phyloP scores from a whole-genome alignment of 2,113 vertebrate species.

The Gymnocephalus cernua region DNA sequence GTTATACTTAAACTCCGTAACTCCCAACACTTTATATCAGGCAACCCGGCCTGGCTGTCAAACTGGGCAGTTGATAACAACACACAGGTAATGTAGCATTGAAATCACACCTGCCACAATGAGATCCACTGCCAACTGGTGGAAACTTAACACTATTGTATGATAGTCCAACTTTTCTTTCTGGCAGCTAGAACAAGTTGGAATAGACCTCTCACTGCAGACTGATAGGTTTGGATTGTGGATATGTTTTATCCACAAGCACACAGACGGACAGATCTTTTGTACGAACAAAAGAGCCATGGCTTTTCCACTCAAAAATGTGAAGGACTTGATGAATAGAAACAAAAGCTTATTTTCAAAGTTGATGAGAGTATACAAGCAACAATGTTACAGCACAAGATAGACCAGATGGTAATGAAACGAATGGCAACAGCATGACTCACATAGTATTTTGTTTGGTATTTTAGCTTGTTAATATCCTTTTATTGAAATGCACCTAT shows the following conservation, averaged over 20 bases:
- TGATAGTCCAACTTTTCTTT: background rate
- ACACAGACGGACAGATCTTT: background rate
- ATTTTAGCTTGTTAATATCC: conserved; percentile 33
- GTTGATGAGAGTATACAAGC: background rate
- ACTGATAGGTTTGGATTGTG: conserved; percentile 14
- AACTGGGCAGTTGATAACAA: too few species aligned
- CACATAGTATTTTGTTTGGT: conserved; percentile 16
- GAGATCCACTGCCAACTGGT: background rate
- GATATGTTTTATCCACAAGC: conserved; percentile 21
- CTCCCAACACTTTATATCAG: too few species aligned
- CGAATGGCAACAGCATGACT: conserved; percentile 32
- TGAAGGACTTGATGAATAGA: background rate
- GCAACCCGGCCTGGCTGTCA: too few species aligned
- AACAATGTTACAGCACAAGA: background rate
- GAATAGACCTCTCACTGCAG: conserved; percentile 1
- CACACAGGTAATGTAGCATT: background rate
- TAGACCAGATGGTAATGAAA: background rate
- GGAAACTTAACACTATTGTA: background rate
- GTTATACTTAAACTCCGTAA: too few species aligned
- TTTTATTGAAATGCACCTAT: conserved; percentile 63
- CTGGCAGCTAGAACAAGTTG: conserved; percentile 8
- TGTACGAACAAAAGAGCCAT: background rate
- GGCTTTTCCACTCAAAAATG: background rate
- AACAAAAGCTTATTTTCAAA: background rate
- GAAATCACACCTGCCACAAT: conserved; percentile 3